Evolutionary conservation across 2,888 invertebrate genomes (phyloP).

Genomic region (Leptura quadrifasciata): DNA sequence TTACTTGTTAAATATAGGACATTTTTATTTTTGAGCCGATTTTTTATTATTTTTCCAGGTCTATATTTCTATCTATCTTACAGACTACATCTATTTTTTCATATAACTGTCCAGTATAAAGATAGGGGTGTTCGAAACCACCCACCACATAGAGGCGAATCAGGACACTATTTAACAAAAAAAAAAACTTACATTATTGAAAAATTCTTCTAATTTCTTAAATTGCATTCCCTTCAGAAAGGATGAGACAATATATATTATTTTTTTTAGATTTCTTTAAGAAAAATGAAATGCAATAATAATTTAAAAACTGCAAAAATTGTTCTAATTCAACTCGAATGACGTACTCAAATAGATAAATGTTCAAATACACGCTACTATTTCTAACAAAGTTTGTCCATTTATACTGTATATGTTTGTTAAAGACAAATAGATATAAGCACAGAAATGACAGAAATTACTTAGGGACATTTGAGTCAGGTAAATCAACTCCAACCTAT

Average conservation of each 20-base stretch:
- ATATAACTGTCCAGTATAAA: slow-evolving; percentile 20
- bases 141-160: slow-evolving; percentile 13
- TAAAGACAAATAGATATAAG: not conserved
- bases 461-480: not conserved
- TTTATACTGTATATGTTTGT: not conserved
- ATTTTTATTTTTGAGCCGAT: not conserved
- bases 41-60: slow-evolving; percentile 3
- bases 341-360: not conserved
- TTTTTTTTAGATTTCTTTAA: not conserved
- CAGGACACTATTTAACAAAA: not conserved
- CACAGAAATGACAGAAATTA: not conserved
- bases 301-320: too few species aligned
- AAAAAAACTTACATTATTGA: not conserved
- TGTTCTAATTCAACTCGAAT: too few species aligned
- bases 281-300: too few species aligned
- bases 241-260: slow-evolving; percentile 13
- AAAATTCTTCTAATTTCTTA: not conserved
- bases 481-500: not conserved
- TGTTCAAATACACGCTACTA: not conserved
- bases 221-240: slow-evolving; percentile 1
- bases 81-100: not conserved
- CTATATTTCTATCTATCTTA: not conserved
- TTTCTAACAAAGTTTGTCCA: slow-evolving; percentile 3
- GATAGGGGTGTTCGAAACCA: too few species aligned
- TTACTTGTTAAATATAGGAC: slow-evolving; percentile 5